These are phyloP conservation scores for Silurus glanis DNA, from an alignment of 2,113 vertebrate genomes.

Conservation along the genomic window DNA sequence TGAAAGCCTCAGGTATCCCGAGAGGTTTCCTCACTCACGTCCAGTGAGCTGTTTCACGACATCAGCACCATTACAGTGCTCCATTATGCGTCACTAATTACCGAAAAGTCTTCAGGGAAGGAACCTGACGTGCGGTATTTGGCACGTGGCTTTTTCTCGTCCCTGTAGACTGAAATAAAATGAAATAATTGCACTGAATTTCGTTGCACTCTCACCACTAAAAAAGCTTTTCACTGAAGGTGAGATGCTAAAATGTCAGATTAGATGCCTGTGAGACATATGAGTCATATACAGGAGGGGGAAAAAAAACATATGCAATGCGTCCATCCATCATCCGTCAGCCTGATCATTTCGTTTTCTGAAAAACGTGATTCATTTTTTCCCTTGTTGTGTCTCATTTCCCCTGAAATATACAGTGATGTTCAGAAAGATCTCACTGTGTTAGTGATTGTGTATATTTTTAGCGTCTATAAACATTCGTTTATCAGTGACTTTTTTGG, in stretches of 20 bases:
- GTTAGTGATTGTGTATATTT: background rate
- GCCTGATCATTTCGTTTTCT: background rate
- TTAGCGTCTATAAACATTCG: background rate
- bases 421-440: background rate
- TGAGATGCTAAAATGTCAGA: conserved; percentile 4
- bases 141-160: background rate
- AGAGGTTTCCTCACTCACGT: background rate
- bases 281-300: background rate
- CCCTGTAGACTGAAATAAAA: conserved; percentile 1
- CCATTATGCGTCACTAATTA: conserved; percentile 21
- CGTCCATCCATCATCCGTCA: background rate
- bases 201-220: background rate
- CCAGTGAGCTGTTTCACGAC: background rate
- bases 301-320: background rate
- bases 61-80: background rate
- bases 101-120: background rate
- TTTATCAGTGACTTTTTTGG: too few relatives aligned
- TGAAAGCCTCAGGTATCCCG: background rate
- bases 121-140: background rate
- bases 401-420: too few relatives aligned
- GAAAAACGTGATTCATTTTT: background rate
- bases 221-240: background rate
- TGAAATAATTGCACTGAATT: conserved; percentile 13
- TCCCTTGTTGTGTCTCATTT: background rate
- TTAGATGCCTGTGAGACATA: background rate